Evolutionary conservation across 1,140 invertebrate genomes (phyloP).

Genomic region (Procambarus clarkii): DNA sequence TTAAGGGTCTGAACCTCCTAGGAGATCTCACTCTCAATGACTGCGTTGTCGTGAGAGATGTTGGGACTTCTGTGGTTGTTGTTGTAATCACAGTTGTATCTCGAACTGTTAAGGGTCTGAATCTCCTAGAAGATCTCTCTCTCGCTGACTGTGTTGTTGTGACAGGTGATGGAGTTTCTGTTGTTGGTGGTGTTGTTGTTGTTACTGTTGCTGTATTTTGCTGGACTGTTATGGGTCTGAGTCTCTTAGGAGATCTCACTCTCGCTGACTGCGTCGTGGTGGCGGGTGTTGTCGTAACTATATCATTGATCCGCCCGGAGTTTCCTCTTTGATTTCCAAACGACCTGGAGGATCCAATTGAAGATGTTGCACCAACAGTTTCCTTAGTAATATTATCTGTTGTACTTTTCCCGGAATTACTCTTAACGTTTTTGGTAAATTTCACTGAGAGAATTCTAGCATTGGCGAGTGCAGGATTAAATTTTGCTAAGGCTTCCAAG

Average conservation of each 20-base stretch:
- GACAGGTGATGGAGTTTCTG: not conserved
- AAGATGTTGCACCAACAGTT: not conserved
- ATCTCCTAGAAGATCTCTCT: too few relatives aligned
- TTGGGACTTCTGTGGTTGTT: not conserved
- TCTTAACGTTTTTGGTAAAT: not conserved
- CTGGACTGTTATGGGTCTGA: not conserved
- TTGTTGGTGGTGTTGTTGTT: not conserved
- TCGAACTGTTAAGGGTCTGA: too few relatives aligned
- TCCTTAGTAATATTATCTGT: not conserved
- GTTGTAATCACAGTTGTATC: too few relatives aligned
- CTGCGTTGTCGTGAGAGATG: not conserved
- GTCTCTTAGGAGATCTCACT: not conserved
- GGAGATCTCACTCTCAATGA: not conserved
- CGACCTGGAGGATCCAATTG: not conserved
- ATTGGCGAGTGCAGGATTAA: conserved; percentile 28
- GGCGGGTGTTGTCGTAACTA: not conserved
- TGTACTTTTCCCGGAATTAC: not conserved
- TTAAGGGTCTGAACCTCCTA: not conserved
- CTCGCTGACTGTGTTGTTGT: too few relatives aligned
- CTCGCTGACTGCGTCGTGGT: not conserved
- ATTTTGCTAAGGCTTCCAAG: conserved; percentile 18
- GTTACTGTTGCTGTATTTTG: not conserved
- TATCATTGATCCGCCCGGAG: not conserved
- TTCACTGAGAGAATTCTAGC: conserved; percentile 23
- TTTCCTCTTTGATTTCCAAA: not conserved